Evolutionary conservation across 92 coral and sea anemone species (phyloP), one percentile per base, ranked within the genome.

Genomic region (Galaxea fascicularis): DNA sequence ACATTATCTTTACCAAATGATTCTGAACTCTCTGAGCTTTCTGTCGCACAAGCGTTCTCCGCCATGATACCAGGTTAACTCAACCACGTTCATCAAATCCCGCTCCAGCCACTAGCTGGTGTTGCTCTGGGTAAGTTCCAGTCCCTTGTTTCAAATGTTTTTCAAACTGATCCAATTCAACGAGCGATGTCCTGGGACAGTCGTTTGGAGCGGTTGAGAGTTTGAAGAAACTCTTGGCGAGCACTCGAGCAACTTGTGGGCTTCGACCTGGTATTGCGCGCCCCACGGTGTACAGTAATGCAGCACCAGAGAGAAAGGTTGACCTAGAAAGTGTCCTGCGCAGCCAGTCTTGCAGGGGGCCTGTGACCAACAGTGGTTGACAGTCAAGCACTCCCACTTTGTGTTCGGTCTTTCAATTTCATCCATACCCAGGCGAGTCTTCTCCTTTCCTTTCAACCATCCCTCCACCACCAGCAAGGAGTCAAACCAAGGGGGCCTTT

Each of bases 301-400:
- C n/a, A n/a, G n/a, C n/a, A n/a, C 79, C 4, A 74, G 25, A 45
- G 18, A 45, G 13, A 6, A 74, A 22, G 26, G 78, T 22, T 18
- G 35, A 18, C 59, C 13, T 73, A 7, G 12, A 18, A 21, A 5
- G 44, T n/a, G n/a, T n/a, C n/a, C n/a, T 68, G 51, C 79, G 31
- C 57, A 46, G 41, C 58, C 64, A 74, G 41, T n/a, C 79, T 27
- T 26, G 79, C 60, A 49, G 27, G 4, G 60, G 78, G 12, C 56
- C 78, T 20, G 78, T 44, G 30, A 60, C 56, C 58, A 73, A 51
- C 47, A 73, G 57, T 15, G 79, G 60, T 26, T 46, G 79, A 24
- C 79, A 10, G 64, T 49, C 79, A 46, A 74, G 63, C 39, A 71
- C 4, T 4, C 11, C 77, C 77, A 71, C 21, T 71, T 29, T 4